These are phyloP conservation scores for Carterocephalus palaemon DNA, from an alignment of 2,888 invertebrate species.

Conservation along the genomic window DNA sequence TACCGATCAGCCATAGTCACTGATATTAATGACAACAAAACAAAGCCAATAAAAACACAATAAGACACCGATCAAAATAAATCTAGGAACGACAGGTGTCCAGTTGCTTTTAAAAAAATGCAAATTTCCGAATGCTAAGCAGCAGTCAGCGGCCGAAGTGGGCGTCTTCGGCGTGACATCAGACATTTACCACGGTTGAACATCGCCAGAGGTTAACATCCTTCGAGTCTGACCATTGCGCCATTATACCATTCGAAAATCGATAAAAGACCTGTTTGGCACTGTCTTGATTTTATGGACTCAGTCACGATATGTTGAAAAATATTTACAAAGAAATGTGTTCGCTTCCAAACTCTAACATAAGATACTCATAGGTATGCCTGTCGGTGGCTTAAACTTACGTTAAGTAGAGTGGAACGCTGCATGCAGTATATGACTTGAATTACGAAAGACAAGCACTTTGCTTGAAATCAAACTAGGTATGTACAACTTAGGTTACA, in stretches of 20 bases:
- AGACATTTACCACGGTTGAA: conserved; percentile 46
- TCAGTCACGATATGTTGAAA: conserved; percentile 30
- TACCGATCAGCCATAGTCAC: too few species aligned
- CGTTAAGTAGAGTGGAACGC: conserved; percentile 25
- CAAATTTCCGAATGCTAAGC: conserved; percentile 38
- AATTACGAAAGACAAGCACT: conserved; percentile 26
- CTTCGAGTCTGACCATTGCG: conserved; percentile 53
- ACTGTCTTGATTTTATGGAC: conserved; percentile 37
- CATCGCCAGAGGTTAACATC: conserved; percentile 63
- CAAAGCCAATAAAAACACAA: conserved; percentile 1
- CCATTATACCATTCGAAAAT: conserved; percentile 51
- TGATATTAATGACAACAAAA: too few species aligned
- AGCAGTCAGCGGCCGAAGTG: conserved; percentile 35
- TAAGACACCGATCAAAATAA: conserved; percentile 1
- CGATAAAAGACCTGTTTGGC: conserved; percentile 52
- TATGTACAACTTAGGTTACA: too few species aligned
- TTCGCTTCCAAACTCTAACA: conserved; percentile 7
- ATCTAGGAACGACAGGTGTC: background rate
- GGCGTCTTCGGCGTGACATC: conserved; percentile 60
- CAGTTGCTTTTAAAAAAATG: conserved; percentile 22
- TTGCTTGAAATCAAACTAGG: conserved; percentile 10
- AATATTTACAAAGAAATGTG: conserved; percentile 12
- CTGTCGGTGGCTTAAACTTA: conserved; percentile 17
- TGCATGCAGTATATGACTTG: conserved; percentile 19
- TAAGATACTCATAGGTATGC: conserved; percentile 9